Base-by-base conservation (phyloP, 2,113 vertebrate genomes). In the Acrocephalus kingi region DNA sequence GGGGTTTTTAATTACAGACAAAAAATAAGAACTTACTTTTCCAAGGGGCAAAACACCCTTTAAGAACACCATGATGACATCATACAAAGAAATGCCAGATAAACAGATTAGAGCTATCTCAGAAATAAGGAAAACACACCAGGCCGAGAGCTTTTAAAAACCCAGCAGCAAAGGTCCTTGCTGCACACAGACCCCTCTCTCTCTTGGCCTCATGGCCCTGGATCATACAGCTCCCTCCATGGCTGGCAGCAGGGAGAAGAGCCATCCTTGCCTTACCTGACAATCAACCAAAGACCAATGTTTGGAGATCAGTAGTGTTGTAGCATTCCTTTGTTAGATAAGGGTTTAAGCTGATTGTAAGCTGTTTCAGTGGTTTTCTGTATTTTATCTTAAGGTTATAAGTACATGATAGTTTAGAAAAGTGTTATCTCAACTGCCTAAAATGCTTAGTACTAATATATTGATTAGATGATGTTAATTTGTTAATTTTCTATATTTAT, bases 221-320 rank as follows among this genome's bases (percentile, higher is more conserved):
- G 2, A 1, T 10, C 73, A 14, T 1, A 9, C 0, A 6, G 35
- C 39, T 39, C 12, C 48, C 15, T 9, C 59, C 4, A 0, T 0
- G 10, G 11, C 4, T 5, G 35, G 28, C 51, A 66, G 1, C 81
- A 41, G 41, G 27, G 28, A 77, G n/a, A 20, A 87, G 31, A 71
- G 31, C 35, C 39, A 39, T 8, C 2, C 37, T 39, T 39, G 9
- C 37, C 37, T 39, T 39, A 39, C 37, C 37, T 39, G 37, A 39
- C 37, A 39, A 39, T 39, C 37, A 39, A 39, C 37, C 37, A 39
- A 39, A 39, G 37, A 39, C 37, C 37, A 39, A 39, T 39, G 37
- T 39, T 39, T 39, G 37, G 37, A 39, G 37, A 39, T 39, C 37
- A 39, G 37, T 39, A 39, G 37, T 39, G 37, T 39, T 39, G 37